Evolutionary conservation across 2,888 invertebrate genomes (phyloP), one percentile per base, ranked within the genome.

Genomic region (Pyralis farinalis): DNA sequence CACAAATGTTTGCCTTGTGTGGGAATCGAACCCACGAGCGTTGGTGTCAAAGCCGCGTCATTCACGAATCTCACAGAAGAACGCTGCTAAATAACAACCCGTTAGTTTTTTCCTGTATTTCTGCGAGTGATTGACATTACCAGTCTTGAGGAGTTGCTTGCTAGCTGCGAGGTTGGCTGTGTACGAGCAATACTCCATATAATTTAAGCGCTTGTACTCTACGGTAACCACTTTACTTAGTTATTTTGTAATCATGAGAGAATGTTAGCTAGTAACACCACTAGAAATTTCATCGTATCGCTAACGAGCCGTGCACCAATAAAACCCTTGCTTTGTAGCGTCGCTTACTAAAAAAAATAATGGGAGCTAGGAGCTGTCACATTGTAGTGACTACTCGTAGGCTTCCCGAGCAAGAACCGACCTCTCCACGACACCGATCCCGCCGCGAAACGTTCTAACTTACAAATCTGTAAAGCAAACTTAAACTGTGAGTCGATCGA

Each of bases 391-490:
- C 74, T 75, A 72, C 67, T 62, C 62, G 78, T 72, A 78, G 69
- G 64, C 71, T 65, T 31, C 27, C 32, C 61, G 61, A 69, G 70
- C 67, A 70, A 69, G 72, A 58, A 78, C 79, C 82, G 76, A 74
- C 67, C 64, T 69, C 64, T 58, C 55, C 56, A 61, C 66, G 55
- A 63, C 55, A 53, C 49, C 58, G 51, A 45, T 54, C 56, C 62
- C 55, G 58, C 57, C 51, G 47, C 44, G 37, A 44, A 55, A 53
- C 57, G 50, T 46, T 46, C 42, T 47, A 59, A 8, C 4, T 12
- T 3, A 21, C 22, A 11, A 20, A 11, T 5, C 7, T 22, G 0
- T 5, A n/a, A 8, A 30, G 8, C 6, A 21, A 30, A 37, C 21
- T 37, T 30, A 20, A 30, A 30, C 21, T 29, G 55, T 49, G 46